Base-by-base conservation (phyloP, 2,797 vertebrate species). In the Lemur catta region DNA sequence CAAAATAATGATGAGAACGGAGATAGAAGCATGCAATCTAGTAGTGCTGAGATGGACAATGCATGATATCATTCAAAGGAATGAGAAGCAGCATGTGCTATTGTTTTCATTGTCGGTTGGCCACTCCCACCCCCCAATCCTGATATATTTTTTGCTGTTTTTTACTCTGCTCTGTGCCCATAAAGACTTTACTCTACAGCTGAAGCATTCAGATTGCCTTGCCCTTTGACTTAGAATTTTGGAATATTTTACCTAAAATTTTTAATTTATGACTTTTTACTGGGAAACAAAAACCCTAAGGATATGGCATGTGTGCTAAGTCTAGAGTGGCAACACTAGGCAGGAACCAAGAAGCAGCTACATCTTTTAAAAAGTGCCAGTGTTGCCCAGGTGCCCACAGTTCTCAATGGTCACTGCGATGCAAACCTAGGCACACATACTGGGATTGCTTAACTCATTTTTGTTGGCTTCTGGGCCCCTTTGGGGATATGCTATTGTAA, bases 11-110 rank as follows among this genome's bases (percentile, higher is more conserved):
- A n/a, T 14, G 14, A 48, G 2, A 15, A 41, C 7, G 4, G 28
- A 93, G 12, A 38, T 26, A 8, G 20, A n/a, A 38, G 15, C 1
- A 11, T 33, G 30, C 30, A 28, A n/a, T 55, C 30, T 46, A 13
- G 13, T 4, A 81, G 2, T 1, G 7, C n/a, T 38, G 2, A 57
- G 11, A 18, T 26, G 7, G 6, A 30, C 4, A 3, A 0, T 4
- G 18, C 2, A 17, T 6, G 20, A 1, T 46, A 15, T 1, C 4
- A 74, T 33, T 67, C 8, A 28, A 80, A 82, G 15, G 17, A 52
- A 90, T 24, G 7, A 46, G 59, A 71, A 30, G 2, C 2, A 76
- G 7, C 0, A 0, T 18, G 33, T 43, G 0, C 2, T 69, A 1
- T 2, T 46, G 17, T 24, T 61, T 52, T 57, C 7, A 13, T 17